phyloP scores from a whole-genome alignment of 2,888 invertebrate genomes.

The Drosophila pseudotakahashii region DNA sequence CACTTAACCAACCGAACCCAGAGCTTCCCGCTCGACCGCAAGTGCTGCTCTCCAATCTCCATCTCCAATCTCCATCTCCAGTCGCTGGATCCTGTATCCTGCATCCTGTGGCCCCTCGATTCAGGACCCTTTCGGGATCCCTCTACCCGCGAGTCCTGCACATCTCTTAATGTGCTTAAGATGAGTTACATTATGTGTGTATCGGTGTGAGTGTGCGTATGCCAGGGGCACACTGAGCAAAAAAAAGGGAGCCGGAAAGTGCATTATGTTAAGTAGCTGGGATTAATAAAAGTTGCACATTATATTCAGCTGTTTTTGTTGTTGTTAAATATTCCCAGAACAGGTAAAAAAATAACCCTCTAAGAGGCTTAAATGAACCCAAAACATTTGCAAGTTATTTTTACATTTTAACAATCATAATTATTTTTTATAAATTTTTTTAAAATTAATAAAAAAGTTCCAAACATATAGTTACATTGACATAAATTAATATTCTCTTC shows the following conservation, averaged over 20 bases:
- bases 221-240: constrained; percentile 18
- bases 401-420: no score
- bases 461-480: no score
- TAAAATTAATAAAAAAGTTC: no score
- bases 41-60: constrained; percentile 38
- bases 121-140: constrained; percentile 37
- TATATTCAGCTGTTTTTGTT: background rate
- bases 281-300: background rate
- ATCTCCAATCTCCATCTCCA: constrained; percentile 32
- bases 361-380: background rate
- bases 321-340: background rate
- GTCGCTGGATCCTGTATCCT: constrained; percentile 8
- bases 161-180: constrained; percentile 76
- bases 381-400: no score
- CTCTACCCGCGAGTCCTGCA: constrained; percentile 20
- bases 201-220: constrained; percentile 26
- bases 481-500: no score
- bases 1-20: constrained; percentile 38
- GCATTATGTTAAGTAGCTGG: background rate
- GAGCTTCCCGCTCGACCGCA: constrained; percentile 24
- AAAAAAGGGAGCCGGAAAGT: background rate
- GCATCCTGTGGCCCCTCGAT: constrained; percentile 3
- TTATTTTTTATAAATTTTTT: no score
- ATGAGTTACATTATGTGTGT: constrained; percentile 74
- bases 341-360: background rate